Percentiles rank a stretch among this genome's conserved stretches.
These are phyloP conservation scores for Megalops atlanticus DNA, from an alignment of 2,113 vertebrate species.

Conservation along the genomic window DNA sequence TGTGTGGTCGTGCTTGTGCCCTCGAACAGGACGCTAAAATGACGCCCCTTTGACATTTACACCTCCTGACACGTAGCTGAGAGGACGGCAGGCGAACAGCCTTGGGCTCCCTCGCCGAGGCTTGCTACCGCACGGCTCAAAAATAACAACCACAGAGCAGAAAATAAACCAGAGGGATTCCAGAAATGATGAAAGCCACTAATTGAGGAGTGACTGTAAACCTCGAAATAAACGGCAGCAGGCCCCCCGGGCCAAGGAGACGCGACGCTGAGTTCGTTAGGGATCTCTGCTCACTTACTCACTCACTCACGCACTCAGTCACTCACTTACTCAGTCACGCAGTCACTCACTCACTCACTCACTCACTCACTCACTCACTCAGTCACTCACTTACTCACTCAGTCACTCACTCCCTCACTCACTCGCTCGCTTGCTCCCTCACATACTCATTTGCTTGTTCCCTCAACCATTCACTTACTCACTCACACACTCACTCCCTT, in stretches of 20 bases:
- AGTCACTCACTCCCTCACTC: neutral
- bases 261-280: neutral
- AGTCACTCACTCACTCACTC: neutral
- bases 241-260: neutral
- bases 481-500: no score
- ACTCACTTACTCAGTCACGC: neutral
- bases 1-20: neutral
- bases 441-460: no score
- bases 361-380: neutral
- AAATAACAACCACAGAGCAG: neutral
- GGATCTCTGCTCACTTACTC: neutral
- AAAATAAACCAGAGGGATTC: neutral
- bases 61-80: neutral
- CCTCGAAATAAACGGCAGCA: neutral
- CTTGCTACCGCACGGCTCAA: neutral
- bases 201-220: neutral
- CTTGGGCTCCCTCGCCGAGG: neutral
- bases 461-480: no score
- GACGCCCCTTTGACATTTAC: constrained; percentile 1
- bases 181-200: neutral
- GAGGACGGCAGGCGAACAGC: neutral
- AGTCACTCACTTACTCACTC: no score
- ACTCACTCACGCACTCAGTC: neutral
- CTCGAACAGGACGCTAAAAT: neutral
- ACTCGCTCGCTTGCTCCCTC: no score